Percentiles rank a stretch among this genome's conserved stretches.
These are phyloP conservation scores for Actinemys pallida DNA, from an alignment of 2,113 vertebrate genomes.

Conservation along the genomic window DNA sequence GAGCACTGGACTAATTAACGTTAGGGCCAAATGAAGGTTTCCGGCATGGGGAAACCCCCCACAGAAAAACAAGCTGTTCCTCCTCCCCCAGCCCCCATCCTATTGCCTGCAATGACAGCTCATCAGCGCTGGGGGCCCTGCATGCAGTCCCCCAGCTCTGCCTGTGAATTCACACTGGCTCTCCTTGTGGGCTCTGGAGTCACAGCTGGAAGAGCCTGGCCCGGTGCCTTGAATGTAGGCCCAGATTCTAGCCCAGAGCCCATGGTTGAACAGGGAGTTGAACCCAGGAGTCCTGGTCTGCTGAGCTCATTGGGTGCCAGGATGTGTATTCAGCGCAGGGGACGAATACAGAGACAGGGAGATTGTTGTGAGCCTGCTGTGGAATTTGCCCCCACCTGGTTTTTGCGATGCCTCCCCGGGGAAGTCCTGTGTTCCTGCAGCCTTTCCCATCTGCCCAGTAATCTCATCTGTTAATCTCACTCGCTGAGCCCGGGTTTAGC, in stretches of 20 bases:
- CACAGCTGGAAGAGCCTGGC: neutral
- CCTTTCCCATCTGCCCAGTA: neutral
- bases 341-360: neutral
- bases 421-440: neutral
- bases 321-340: neutral
- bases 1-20: neutral
- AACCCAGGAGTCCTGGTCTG: neutral
- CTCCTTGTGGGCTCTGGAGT: neutral
- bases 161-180: neutral
- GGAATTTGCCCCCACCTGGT: neutral
- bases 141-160: neutral
- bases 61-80: neutral
- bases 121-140: neutral
- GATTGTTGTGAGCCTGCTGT: neutral
- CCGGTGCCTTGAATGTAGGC: neutral
- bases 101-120: neutral
- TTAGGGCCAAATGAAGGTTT: neutral
- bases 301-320: no score
- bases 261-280: neutral
- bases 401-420: neutral
- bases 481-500: neutral
- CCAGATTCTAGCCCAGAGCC: neutral
- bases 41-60: neutral
- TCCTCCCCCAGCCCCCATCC: neutral
- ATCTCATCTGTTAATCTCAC: neutral